Base-by-base conservation (phyloP, 2,888 invertebrate genomes). In the Schizaphis graminum region DNA sequence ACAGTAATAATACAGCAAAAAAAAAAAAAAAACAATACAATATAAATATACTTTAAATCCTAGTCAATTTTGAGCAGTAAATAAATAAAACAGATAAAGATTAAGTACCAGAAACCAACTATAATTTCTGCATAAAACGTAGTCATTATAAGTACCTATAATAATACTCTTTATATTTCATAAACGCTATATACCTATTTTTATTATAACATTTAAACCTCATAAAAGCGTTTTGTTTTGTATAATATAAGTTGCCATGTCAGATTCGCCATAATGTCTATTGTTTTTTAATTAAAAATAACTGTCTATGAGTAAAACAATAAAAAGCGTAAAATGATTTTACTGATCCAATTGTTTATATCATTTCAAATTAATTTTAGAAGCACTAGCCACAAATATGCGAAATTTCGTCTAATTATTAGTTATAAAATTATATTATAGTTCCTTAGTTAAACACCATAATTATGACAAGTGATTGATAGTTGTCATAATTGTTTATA, bases 51-150 rank as follows among this genome's bases (percentile, higher is more conserved):
- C 21, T 77, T 8, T 67, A 35, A 21, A 26, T 24, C 41, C 0
- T 10, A 24, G 56, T 41, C 11, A 57, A 28, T 57, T 26, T 56
- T 56, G 26, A 57, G 16, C 28, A 57, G 26, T 89, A 28, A 89
- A 89, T 16, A 56, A 89, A 41, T 89, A 26, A 24, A 26, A 56
- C 56, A 89, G 53, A 41, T 35, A 41, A 10, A 21, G 41, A 16
- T 56, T 41, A 57, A 89, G 61, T 16, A 44, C 44, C 61, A n/a
- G 61, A 61, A 44, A 44, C 28, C 4, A 41, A 41, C 35, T 61
- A 44, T 61, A 44, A 26, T 61, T 89, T 89, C 28, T 89, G 89
- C 57, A 89, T 61, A 61, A 89, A 61, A 44, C 28, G 26, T 28
- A 0, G 44, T 85, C 8, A 44, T 89, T 28, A 89, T 89, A 61